A percentile compares a stretch with the other conserved stretches of the same genome.
These are phyloP conservation scores for Euwallacea similis DNA, from an alignment of 1,140 invertebrate genomes.

Conservation along the genomic window DNA sequence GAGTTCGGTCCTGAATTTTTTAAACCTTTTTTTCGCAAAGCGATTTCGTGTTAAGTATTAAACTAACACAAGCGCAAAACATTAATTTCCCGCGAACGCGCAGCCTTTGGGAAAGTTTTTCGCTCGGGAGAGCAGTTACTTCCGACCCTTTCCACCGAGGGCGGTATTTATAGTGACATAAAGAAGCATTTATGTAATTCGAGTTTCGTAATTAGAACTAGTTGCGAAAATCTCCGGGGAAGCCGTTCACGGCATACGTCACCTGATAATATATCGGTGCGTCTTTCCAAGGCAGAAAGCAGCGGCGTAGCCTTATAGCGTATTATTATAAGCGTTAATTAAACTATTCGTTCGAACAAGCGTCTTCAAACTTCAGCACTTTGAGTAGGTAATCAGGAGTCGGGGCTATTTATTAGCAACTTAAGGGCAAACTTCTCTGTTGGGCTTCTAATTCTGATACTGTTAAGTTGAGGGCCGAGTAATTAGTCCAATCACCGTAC, in stretches of 20 bases:
- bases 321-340: constrained; percentile 14
- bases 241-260: constrained; percentile 15
- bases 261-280: constrained; percentile 28
- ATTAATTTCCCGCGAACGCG: constrained; percentile 28
- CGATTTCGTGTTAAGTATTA: constrained; percentile 1
- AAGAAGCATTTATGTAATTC: constrained; percentile 38
- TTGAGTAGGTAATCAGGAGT: constrained; percentile 17
- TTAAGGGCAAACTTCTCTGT: constrained; percentile 22
- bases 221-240: constrained; percentile 34
- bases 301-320: neutral
- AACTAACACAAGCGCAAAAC: constrained; percentile 18
- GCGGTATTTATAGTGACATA: constrained; percentile 36
- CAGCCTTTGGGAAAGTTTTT: constrained; percentile 19
- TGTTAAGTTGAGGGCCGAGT: constrained; percentile 3
- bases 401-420: constrained; percentile 15
- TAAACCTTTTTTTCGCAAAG: neutral
- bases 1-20: constrained; percentile 18
- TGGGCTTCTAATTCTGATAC: constrained; percentile 15
- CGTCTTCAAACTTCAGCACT: constrained; percentile 14
- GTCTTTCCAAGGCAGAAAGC: no score
- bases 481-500: constrained; percentile 14
- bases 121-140: constrained; percentile 22
- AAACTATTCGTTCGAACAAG: constrained; percentile 18
- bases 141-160: constrained; percentile 12
- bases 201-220: constrained; percentile 38